Evolutionary conservation across 2,888 invertebrate species (phyloP), one percentile per base, ranked within the genome.

Genomic region (Rhagonycha lutea): DNA sequence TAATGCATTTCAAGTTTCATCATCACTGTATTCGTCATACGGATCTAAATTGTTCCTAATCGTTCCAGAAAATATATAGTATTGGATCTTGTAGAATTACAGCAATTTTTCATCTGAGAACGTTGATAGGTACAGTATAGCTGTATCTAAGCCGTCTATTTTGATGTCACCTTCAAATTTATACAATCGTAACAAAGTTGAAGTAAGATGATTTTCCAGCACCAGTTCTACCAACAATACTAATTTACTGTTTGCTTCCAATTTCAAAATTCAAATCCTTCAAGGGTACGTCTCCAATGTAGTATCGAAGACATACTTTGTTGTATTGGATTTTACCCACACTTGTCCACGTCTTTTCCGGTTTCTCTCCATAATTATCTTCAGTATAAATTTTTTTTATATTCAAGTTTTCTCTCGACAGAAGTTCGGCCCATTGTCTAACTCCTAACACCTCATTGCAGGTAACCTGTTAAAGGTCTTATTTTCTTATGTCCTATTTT

Each of bases 361-460:
- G 91, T 29, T 93, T 93, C 81, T 68, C 70, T 10, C 85, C 85
- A 65, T 76, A 73, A 12, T 79, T 77, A 11, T 80, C 75, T 81
- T 89, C 88, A 5, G 83, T 82, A 76, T 89, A 87, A 12, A 92
- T 83, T n/a, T 89, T 86, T 0, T n/a, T 89, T 84, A 69, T 87
- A 87, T 79, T 87, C 87, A 29, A 85, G 69, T 0, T 94, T 91
- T 86, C 97, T 91, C 88, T 98, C 98, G 0, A 98, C 97, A 12
- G 95, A 94, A 3, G 95, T 87, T 98, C 98, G 0, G 97, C 96
- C 82, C 96, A 96, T 87, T 98, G n/a, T n/a, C n/a, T n/a, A n/a
- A n/a, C n/a, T 97, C 4, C 98, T 90, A 80, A 92, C 90, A 9
- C 90, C 91, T 91, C 91, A 92, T 84, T 91, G 91, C 80, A 91